These are phyloP conservation scores for Teleopsis dalmanni DNA, from an alignment of 1,140 invertebrate genomes.

Conservation along the genomic window DNA sequence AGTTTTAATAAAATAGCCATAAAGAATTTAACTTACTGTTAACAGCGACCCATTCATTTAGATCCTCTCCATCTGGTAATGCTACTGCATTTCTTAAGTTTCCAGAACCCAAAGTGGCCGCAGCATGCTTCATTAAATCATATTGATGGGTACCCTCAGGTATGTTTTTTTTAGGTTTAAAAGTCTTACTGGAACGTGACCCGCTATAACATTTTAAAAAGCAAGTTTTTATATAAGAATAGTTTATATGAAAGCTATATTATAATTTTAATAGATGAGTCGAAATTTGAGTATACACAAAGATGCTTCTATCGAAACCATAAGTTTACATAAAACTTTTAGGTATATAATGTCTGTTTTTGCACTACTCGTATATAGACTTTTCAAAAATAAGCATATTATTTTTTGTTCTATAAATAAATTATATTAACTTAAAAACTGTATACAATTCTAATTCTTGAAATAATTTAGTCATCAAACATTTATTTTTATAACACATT, in stretches of 20 bases:
- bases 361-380: too few species aligned
- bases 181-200: slow-evolving; percentile 84
- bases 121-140: slow-evolving; percentile 99
- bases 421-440: too few species aligned
- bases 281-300: too few species aligned
- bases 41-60: slow-evolving; percentile 99
- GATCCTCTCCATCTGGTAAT: slow-evolving; percentile 96
- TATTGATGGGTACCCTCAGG: slow-evolving; percentile 98
- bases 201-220: slow-evolving; percentile 21
- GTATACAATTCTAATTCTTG: too few species aligned
- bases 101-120: slow-evolving; percentile 94
- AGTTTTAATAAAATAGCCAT: background rate
- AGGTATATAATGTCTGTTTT: too few species aligned
- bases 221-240: slow-evolving; percentile 1
- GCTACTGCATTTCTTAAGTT: slow-evolving; percentile 93
- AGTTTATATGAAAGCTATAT: background rate
- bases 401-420: too few species aligned
- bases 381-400: too few species aligned
- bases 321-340: too few species aligned
- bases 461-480: too few species aligned
- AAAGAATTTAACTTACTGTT: slow-evolving; percentile 71
- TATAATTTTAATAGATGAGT: too few species aligned
- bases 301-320: too few species aligned
- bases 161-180: slow-evolving; percentile 99
- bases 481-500: too few species aligned